Evolutionary conservation across 2,888 invertebrate species (phyloP).

Genomic region (Synergus gifuensis): DNA sequence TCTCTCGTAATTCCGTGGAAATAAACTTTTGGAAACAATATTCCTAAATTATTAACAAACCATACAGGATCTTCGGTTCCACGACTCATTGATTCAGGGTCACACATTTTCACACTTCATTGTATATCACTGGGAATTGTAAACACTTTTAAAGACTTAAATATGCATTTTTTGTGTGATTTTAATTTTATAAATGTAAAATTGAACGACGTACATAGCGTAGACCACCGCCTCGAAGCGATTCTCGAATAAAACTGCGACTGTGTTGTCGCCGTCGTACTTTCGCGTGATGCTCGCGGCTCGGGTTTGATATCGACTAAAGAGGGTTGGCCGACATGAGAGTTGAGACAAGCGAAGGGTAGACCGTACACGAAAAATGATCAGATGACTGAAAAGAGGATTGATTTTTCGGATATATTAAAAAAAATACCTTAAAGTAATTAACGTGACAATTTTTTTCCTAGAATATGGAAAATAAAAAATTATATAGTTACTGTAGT

Average conservation of each 20-base stretch:
- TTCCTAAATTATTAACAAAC: not conserved
- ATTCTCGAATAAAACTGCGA: conserved; percentile 58
- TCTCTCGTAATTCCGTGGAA: conserved; percentile 14
- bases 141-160: not conserved
- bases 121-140: not conserved
- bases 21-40: not conserved
- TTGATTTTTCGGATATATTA: conserved; percentile 42
- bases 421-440: not conserved
- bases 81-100: not conserved
- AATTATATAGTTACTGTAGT: not conserved
- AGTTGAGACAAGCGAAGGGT: conserved; percentile 55
- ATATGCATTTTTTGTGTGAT: not conserved
- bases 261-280: conserved; percentile 48
- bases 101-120: conserved; percentile 23
- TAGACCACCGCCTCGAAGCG: conserved; percentile 55
- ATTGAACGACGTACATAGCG: conserved; percentile 34
- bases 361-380: conserved; percentile 46
- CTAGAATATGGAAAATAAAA: not conserved
- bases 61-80: not conserved
- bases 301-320: conserved; percentile 73
- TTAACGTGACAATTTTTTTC: not conserved
- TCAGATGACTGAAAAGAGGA: conserved; percentile 45
- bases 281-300: conserved; percentile 48
- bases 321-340: conserved; percentile 63
- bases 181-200: conserved; percentile 3